Conservation (phyloP, 2,888 invertebrate genomes). For the Pseudeuparius sepicola region DNA sequence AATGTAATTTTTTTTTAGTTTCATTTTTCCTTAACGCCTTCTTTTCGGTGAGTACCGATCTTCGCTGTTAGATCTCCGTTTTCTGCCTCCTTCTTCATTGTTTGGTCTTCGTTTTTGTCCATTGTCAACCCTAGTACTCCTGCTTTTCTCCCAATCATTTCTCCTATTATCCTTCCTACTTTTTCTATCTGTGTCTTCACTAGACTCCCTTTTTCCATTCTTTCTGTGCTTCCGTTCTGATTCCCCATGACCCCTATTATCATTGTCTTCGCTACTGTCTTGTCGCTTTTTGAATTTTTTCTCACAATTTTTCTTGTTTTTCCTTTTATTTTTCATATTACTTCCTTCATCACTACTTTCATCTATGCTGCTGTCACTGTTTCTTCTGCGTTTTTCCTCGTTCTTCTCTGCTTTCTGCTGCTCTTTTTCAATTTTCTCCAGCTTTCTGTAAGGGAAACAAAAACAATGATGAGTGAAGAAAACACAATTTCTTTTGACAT, state of each 20-base stretch:
- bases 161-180: conserved; percentile 11
- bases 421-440: conserved; percentile 26
- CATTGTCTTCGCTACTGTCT: conserved; percentile 3
- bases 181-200: conserved; percentile 8
- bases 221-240: too few relatives aligned
- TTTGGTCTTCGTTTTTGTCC: too few relatives aligned
- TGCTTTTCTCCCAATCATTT: not conserved
- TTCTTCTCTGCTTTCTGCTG: conserved; percentile 21
- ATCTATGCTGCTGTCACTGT: conserved; percentile 18
- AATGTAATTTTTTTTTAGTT: conserved; percentile 1
- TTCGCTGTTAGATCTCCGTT: conserved; percentile 16
- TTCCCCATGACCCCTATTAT: not conserved
- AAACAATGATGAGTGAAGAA: too few relatives aligned
- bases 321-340: conserved; percentile 32
- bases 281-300: not conserved
- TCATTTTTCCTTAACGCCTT: not conserved
- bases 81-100: conserved; percentile 13
- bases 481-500: too few relatives aligned
- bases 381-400: conserved; percentile 22
- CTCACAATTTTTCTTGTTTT: conserved; percentile 17
- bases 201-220: conserved; percentile 2
- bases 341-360: conserved; percentile 6
- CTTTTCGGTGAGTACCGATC: conserved; percentile 12
- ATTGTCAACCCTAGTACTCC: too few relatives aligned
- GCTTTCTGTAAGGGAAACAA: conserved; percentile 24